Evolutionary conservation across 2,888 invertebrate genomes (phyloP).

Genomic region (Patella pellucida): DNA sequence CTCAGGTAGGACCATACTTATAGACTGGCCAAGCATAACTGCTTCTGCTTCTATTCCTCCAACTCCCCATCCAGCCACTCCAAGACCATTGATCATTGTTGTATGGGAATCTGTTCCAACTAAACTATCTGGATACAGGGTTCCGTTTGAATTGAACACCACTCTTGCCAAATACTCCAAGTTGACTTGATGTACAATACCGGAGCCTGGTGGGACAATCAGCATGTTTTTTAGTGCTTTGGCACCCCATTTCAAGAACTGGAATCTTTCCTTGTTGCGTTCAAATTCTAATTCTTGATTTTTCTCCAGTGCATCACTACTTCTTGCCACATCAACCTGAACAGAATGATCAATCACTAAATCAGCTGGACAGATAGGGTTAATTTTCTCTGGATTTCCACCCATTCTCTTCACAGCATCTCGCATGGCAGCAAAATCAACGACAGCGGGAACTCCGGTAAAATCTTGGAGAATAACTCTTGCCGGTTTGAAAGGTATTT

Average conservation of each 20-base stretch:
- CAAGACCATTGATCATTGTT: conserved; percentile 98
- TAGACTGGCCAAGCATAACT: conserved; percentile 97
- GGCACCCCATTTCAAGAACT: conserved; percentile 98
- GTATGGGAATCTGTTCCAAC: conserved; percentile 99
- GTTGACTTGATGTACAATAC: conserved; percentile 99
- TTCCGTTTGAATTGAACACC: conserved; percentile 79
- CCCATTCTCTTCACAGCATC: conserved; percentile 90
- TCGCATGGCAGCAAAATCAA: conserved; percentile 98
- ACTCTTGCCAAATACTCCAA: conserved; percentile 93
- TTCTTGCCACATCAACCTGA: conserved; percentile 90
- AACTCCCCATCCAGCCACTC: conserved; percentile 94
- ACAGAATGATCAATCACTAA: conserved; percentile 98
- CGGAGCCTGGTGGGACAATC: conserved; percentile 97
- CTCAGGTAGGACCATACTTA: conserved; percentile 95
- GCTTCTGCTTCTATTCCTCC: conserved; percentile 97
- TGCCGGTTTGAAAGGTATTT: conserved; percentile 96
- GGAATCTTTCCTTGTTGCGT: conserved; percentile 94
- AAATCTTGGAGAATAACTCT: conserved; percentile 90
- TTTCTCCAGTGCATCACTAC: conserved; percentile 87
- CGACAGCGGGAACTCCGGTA: conserved; percentile 95
- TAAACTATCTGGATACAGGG: conserved; percentile 89
- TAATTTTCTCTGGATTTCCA: conserved; percentile 92
- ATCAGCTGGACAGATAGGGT: conserved; percentile 97
- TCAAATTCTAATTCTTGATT: conserved; percentile 96
- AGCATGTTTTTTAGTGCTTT: conserved; percentile 95